phyloP scores from a whole-genome alignment of 2,113 vertebrate species.

The Anser brachyrhynchus region DNA sequence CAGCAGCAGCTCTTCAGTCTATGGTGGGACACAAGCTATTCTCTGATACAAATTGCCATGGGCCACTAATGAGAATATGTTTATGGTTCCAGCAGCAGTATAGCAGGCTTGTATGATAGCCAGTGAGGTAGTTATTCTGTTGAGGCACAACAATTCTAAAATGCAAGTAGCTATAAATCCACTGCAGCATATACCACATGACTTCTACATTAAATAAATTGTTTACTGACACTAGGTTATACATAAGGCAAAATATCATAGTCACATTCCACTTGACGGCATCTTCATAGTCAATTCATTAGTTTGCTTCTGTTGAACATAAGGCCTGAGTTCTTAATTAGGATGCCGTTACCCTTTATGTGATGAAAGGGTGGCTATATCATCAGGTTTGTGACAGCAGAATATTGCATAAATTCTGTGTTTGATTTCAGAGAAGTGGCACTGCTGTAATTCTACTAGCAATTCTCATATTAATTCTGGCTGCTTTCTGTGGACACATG shows the following conservation, averaged over 20 bases:
- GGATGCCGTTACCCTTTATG: conserved; percentile 51
- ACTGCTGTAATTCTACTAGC: conserved; percentile 38
- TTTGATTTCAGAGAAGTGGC: conserved; percentile 51
- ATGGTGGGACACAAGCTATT: conserved; percentile 42
- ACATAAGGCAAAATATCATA: conserved; percentile 28
- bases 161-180: conserved; percentile 48
- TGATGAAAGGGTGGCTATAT: conserved; percentile 57
- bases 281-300: conserved; percentile 61
- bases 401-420: conserved; percentile 54
- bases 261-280: conserved; percentile 44
- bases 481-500: background rate
- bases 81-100: conserved; percentile 38
- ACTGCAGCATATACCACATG: conserved; percentile 9
- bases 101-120: conserved; percentile 39
- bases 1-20: conserved; percentile 46
- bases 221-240: conserved; percentile 46
- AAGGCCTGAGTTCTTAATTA: conserved; percentile 65
- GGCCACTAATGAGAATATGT: conserved; percentile 66
- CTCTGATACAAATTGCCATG: conserved; percentile 57
- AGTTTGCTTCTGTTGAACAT: conserved; percentile 62
- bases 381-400: conserved; percentile 58
- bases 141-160: conserved; percentile 12
- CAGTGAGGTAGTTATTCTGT: conserved; percentile 32
- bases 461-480: conserved; percentile 30
- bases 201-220: conserved; percentile 53